Evolutionary conservation across 1,140 invertebrate genomes (phyloP).

Genomic region (Calycopis cecrops): DNA sequence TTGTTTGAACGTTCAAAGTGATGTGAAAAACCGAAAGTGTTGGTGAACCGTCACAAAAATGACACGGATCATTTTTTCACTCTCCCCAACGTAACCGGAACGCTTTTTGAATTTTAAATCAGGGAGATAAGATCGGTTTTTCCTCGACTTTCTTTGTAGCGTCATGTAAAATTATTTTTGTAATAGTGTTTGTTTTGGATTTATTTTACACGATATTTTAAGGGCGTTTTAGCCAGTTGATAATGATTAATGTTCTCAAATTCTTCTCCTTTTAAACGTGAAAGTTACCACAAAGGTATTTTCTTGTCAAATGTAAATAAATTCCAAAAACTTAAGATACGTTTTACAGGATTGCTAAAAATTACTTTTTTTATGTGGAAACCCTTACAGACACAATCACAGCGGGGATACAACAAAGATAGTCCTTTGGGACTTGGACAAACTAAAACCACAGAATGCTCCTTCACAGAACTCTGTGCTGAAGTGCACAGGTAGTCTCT

Average conservation of each 20-base stretch:
- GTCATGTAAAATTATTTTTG: slow-evolving; percentile 14
- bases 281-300: too few relatives aligned
- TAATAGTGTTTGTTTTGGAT: slow-evolving; percentile 11
- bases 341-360: neutral
- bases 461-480: too few relatives aligned
- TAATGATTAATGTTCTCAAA: neutral
- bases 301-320: too few relatives aligned
- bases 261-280: too few relatives aligned
- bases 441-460: too few relatives aligned
- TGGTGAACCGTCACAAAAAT: slow-evolving; percentile 28
- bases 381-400: too few relatives aligned
- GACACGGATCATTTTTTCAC: slow-evolving; percentile 36
- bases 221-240: neutral
- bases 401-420: too few relatives aligned
- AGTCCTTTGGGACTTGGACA: too few relatives aligned
- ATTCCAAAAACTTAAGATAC: neutral
- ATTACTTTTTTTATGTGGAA: too few relatives aligned
- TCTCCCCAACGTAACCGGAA: slow-evolving; percentile 4
- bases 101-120: neutral
- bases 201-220: slow-evolving; percentile 25
- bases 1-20: slow-evolving; percentile 27
- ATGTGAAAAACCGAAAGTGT: slow-evolving; percentile 31
- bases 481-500: too few relatives aligned
- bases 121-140: slow-evolving; percentile 13
- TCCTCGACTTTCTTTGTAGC: neutral